These are phyloP conservation scores for Lepidocolaptes lacrymiger DNA, from an alignment of 2,797 vertebrate genomes.

Conservation along the genomic window DNA sequence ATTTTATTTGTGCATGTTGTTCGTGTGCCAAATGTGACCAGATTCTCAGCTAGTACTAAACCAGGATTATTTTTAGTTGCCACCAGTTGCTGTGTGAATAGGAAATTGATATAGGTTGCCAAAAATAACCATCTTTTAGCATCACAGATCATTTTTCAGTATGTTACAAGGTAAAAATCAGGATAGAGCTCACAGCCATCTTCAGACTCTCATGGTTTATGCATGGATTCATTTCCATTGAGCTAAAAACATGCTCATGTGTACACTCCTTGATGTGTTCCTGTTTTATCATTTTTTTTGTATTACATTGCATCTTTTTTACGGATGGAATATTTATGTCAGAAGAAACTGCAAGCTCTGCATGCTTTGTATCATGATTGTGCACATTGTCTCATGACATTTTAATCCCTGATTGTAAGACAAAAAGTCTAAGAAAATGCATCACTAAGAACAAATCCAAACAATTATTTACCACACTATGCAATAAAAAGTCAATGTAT, in stretches of 20 bases:
- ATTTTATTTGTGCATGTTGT: constrained; percentile 18
- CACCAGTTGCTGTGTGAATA: constrained; percentile 78
- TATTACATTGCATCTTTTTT: constrained; percentile 14
- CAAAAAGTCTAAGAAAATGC: not conserved
- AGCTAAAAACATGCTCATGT: constrained; percentile 1
- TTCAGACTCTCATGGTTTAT: constrained; percentile 3
- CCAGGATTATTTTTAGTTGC: constrained; percentile 73
- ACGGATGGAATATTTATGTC: not conserved
- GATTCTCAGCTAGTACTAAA: constrained; percentile 55
- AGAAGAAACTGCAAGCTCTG: constrained; percentile 12
- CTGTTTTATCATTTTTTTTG: constrained; percentile 38
- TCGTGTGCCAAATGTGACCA: constrained; percentile 11
- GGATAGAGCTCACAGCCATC: not conserved
- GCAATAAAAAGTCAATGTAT: not conserved
- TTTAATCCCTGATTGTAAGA: not conserved
- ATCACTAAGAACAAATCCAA: not conserved
- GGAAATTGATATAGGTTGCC: constrained; percentile 63
- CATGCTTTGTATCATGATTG: not conserved
- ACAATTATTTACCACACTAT: not conserved
- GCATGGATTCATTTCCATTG: constrained; percentile 3
- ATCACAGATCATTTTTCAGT: constrained; percentile 39
- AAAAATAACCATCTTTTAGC: constrained; percentile 68
- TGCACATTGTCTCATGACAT: not conserved
- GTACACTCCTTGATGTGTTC: constrained; percentile 1
- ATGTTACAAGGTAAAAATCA: constrained; percentile 39